Evolutionary conservation across 1,140 invertebrate species (phyloP), one percentile per base, ranked within the genome.

Genomic region (Pentalonia nigronervosa): DNA sequence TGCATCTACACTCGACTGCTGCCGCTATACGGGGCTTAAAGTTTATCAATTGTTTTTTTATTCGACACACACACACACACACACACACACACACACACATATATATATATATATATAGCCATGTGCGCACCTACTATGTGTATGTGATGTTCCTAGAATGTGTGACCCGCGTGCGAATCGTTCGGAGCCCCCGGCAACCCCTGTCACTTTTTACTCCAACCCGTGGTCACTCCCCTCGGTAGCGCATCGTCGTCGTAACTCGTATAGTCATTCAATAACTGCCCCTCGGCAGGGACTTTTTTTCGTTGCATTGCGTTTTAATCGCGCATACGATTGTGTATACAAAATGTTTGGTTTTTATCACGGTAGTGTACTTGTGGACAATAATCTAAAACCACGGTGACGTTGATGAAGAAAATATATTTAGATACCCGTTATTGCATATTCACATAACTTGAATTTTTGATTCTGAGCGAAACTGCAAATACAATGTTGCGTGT

Each of bases 11-110:
- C 41, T 41, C 9, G 21, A 36, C 83, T 25, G n/a, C 47, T 50
- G n/a, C 86, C 9, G 86, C 47, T 23, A 41, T 41, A 17, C 30
- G 47, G 76, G 48, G 91, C 36, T 93, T 86, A 93, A 93, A 93
- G 91, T 93, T 93, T 93, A 86, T 84, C 91, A 93, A 93, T 93
- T 53, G 91, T 93, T 56, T 93, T 93, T 93, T 93, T 53, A 53
- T 93, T 20, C 34, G 41, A 34, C 34, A 56, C 30, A 23, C n/a
- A n/a, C n/a, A n/a, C n/a, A n/a, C n/a, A n/a, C n/a, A n/a, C n/a
- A n/a, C n/a, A n/a, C n/a, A n/a, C n/a, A n/a, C n/a, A n/a, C n/a
- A n/a, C n/a, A n/a, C n/a, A n/a, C n/a, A n/a, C n/a, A n/a, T n/a
- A n/a, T n/a, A n/a, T n/a, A n/a, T n/a, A n/a, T n/a, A n/a, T n/a